phyloP scores from a whole-genome alignment of 37 sponge, comb jelly and placozoan genomes.

The Bolinopsis microptera region DNA sequence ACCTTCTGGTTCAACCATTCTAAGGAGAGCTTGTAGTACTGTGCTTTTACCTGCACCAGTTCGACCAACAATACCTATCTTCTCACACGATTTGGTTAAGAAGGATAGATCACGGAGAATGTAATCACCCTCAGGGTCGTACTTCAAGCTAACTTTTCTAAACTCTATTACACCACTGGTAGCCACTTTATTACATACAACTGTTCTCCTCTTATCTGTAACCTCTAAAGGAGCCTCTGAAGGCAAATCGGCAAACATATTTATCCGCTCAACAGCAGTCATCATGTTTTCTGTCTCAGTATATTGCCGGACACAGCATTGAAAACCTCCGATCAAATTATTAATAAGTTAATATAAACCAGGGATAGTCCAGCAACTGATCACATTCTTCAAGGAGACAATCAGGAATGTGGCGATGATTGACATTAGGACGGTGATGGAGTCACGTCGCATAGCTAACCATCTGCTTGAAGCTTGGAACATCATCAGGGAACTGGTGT shows the following conservation, averaged over 20 bases:
- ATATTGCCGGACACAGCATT: slow-evolving; percentile 33
- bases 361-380: slow-evolving; percentile 8
- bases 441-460: not conserved
- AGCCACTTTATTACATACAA: not conserved
- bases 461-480: slow-evolving; percentile 13
- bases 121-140: too few species aligned
- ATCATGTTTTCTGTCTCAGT: too few species aligned
- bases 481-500: slow-evolving; percentile 17
- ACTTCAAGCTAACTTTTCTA: too few species aligned
- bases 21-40: slow-evolving; percentile 73
- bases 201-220: too few species aligned
- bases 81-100: not conserved
- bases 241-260: not conserved
- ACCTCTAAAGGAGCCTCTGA: too few species aligned
- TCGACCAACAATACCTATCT: too few species aligned
- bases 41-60: too few species aligned
- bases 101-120: not conserved
- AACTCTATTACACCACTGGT: too few species aligned
- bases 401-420: not conserved
- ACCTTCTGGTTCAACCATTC: too few species aligned
- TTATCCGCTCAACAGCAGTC: slow-evolving; percentile 9
- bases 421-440: not conserved
- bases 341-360: not conserved
- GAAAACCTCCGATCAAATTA: slow-evolving; percentile 43
- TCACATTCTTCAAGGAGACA: not conserved